Base-by-base conservation (phyloP, 2,113 vertebrate genomes). In the Raphicerus campestris region DNA sequence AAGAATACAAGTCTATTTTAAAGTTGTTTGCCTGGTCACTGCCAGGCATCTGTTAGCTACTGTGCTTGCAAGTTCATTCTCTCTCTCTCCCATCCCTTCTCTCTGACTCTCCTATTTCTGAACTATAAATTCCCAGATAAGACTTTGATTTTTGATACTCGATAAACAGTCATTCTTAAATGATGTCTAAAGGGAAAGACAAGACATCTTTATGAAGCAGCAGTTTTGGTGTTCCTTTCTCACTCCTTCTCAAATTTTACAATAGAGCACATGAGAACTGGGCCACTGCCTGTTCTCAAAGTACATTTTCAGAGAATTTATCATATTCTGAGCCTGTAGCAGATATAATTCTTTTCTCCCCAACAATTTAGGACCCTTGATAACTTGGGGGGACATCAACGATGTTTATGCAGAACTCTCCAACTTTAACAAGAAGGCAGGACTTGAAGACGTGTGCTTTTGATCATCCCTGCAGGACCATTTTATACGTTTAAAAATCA, bases 1-100 rank as follows among this genome's bases (percentile, higher is more conserved):
- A 97, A 82, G 96, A 97, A 97, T 88, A 92, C 92, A 93, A 58
- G 66, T 97, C 94, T 97, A 96, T 97, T 97, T 98, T 97, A 95
- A 97, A 97, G 89, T 85, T 94, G 91, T 95, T 97, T 97, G 92
- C 63, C 93, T 96, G 86, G 91, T 85, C 89, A 97, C 30, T 95
- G 86, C 84, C 89, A 95, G 73, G 91, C 80, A 97, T 97, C 89
- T 97, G 60, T 73, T 97, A 85, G 80, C 73, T 95, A 73, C 94
- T 80, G n/a, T 90, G 89, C 80, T 75, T 95, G 17, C 51, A 51
- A 39, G 80, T 90, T 82, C n/a, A 16, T 56, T 78, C 24, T 75
- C 60, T 53, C 22, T 63, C 11, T 7, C 63, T 85, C 20, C 45
- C 51, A 24, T 55, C 81, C n/a, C 7, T 7, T 51, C 17, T 89